phyloP scores from a whole-genome alignment of 1,140 invertebrate species.

The Popillia japonica region DNA sequence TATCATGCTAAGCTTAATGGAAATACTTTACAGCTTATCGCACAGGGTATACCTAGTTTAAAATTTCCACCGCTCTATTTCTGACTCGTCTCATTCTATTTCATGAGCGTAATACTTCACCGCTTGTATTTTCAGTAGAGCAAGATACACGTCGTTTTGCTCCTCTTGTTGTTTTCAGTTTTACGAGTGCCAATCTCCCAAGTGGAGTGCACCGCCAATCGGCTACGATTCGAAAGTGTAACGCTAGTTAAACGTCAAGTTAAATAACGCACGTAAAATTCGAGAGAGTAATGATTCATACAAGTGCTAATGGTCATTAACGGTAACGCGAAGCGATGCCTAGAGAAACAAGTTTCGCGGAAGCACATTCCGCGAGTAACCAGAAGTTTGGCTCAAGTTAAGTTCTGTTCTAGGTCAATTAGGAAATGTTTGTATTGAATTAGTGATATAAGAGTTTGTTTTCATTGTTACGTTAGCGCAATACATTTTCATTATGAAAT shows the following conservation, averaged over 20 bases:
- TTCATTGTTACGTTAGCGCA: no score
- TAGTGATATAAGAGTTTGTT: no score
- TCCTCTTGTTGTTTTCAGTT: conserved; percentile 17
- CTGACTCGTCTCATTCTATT: neutral
- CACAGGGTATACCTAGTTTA: neutral
- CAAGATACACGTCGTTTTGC: neutral
- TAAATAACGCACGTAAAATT: neutral
- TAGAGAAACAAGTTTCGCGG: neutral
- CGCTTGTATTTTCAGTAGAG: neutral
- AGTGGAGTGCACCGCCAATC: neutral
- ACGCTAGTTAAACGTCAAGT: neutral
- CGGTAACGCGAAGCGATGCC: neutral
- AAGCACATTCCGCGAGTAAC: neutral
- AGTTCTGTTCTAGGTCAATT: no score
- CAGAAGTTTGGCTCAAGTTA: no score
- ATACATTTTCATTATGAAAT: no score
- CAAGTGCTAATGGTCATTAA: neutral
- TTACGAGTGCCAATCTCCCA: conserved; percentile 21
- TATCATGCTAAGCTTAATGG: no score
- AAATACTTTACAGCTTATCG: no score
- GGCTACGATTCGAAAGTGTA: neutral
- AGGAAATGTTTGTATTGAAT: no score
- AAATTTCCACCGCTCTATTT: neutral
- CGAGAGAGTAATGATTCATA: neutral
- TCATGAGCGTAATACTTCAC: neutral